A percentile compares a stretch with the other conserved stretches of the same genome.
Evolutionary conservation across 2,113 vertebrate genomes (phyloP).

Genomic region (Merops nubicus): DNA sequence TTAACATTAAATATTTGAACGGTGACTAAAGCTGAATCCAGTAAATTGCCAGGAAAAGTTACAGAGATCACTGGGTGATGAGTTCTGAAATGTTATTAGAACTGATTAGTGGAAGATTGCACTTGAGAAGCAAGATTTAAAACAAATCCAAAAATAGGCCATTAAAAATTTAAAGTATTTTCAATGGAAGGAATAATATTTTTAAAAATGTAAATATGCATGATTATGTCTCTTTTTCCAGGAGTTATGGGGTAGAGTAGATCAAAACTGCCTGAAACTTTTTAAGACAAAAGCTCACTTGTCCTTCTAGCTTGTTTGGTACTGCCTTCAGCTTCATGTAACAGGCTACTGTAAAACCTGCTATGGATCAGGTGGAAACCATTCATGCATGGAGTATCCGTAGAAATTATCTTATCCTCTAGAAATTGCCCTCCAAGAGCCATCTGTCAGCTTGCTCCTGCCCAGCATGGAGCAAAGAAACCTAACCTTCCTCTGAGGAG

Average conservation of each 20-base stretch:
- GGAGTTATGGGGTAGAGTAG: not conserved
- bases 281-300: not conserved
- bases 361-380: not conserved
- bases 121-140: not conserved
- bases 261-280: not conserved
- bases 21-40: not conserved
- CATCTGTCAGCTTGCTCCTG: not conserved
- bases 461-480: not conserved
- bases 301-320: not conserved
- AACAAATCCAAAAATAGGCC: not conserved
- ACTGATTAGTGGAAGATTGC: not conserved
- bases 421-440: not conserved
- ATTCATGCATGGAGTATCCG: not conserved
- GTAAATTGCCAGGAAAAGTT: not conserved
- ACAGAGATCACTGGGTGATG: not conserved
- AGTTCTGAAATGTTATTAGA: not conserved
- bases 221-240: not conserved
- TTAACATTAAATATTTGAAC: constrained; percentile 28
- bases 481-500: not conserved
- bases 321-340: not conserved
- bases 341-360: not conserved
- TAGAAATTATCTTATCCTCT: not conserved
- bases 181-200: not conserved
- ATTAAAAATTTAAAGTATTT: not conserved
- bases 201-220: not conserved